phyloP scores from a whole-genome alignment of 2,113 vertebrate species.

The Nycticryphes semicollaris region DNA sequence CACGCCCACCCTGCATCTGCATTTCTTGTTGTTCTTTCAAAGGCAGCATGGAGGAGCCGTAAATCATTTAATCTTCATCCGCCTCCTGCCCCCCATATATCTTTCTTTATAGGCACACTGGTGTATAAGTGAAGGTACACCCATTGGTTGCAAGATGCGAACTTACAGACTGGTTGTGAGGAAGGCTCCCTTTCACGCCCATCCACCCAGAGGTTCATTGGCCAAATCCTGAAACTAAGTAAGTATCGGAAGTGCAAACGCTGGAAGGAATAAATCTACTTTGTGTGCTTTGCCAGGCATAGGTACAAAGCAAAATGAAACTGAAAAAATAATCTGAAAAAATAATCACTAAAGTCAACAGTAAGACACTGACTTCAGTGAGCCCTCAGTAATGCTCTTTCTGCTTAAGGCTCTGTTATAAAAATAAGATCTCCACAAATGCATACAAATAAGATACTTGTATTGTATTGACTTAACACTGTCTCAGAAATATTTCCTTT shows the following conservation, averaged over 20 bases:
- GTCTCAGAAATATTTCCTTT: conserved; percentile 33
- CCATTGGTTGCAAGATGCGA: not conserved
- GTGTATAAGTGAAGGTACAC: not conserved
- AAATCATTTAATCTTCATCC: not conserved
- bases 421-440: not conserved
- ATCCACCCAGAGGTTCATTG: not conserved
- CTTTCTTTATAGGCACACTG: not conserved
- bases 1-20: no score
- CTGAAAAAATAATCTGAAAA: not conserved
- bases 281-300: not conserved
- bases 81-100: not conserved
- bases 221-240: not conserved
- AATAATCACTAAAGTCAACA: not conserved
- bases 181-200: not conserved
- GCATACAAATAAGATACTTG: conserved; percentile 2
- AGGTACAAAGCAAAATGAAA: not conserved
- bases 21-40: not conserved
- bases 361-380: not conserved
- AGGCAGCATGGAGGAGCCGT: not conserved
- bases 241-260: not conserved
- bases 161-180: not conserved
- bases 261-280: not conserved
- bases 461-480: not conserved
- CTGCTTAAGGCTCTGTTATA: not conserved
- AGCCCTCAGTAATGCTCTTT: not conserved